Conservation (phyloP, 64 coral and sea anemone genomes). For the Stichodactyla helianthus region DNA sequence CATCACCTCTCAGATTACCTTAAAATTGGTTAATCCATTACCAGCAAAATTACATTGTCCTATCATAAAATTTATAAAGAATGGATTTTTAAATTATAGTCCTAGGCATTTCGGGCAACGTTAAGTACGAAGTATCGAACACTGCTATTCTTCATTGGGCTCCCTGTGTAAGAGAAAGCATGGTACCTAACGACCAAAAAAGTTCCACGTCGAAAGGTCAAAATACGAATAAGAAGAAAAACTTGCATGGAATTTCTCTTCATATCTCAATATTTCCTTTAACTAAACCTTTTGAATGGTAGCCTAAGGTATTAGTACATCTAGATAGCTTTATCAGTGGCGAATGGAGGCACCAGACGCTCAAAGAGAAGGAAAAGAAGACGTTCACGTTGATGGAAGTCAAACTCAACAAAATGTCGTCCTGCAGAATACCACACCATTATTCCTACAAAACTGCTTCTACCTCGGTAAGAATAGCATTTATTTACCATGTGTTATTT, state of each 20-base stretch:
- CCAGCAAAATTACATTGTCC: no score
- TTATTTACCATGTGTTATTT: neutral
- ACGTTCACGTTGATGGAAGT: neutral
- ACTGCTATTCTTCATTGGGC: neutral
- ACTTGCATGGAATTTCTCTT: neutral
- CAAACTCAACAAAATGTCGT: neutral
- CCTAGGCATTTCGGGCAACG: no score
- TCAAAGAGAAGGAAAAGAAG: neutral
- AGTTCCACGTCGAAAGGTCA: neutral
- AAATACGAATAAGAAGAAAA: neutral
- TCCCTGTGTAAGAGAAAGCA: neutral
- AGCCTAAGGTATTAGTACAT: neutral
- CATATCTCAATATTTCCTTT: neutral
- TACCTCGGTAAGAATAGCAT: slow-evolving; percentile 2
- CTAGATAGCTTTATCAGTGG: neutral
- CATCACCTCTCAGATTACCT: no score
- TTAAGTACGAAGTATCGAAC: neutral
- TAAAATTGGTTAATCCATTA: no score
- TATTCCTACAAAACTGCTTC: slow-evolving; percentile 2
- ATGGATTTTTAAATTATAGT: no score
- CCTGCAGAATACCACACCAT: neutral
- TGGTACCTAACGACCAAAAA: neutral
- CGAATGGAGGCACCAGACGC: neutral
- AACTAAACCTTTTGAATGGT: neutral
- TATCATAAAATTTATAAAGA: no score